A percentile compares a stretch with the other conserved stretches of the same genome.
These are phyloP conservation scores for Plectropomus leopardus DNA, from an alignment of 2,113 vertebrate species.

Conservation along the genomic window DNA sequence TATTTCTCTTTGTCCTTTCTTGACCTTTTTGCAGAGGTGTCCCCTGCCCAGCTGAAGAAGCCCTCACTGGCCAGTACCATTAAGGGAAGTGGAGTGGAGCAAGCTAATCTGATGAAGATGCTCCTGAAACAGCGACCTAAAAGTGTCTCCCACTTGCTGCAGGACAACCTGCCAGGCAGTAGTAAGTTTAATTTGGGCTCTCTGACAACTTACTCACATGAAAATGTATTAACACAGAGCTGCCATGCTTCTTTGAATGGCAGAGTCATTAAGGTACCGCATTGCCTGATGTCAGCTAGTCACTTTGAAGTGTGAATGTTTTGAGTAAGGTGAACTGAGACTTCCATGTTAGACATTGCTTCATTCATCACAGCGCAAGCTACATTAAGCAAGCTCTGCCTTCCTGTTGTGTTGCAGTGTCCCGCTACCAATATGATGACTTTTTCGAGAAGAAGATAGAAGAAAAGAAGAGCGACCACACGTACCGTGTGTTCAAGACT, in stretches of 20 bases:
- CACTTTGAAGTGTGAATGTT: not conserved
- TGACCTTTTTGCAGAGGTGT: constrained; percentile 79
- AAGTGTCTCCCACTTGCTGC: constrained; percentile 92
- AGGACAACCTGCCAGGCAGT: constrained; percentile 93
- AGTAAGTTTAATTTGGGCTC: constrained; percentile 79
- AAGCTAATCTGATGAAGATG: constrained; percentile 85
- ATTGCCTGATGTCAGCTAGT: not conserved
- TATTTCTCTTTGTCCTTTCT: not conserved
- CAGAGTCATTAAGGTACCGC: too few species aligned
- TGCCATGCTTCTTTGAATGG: too few species aligned
- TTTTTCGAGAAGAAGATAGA: constrained; percentile 98
- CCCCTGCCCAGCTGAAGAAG: constrained; percentile 75
- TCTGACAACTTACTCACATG: not conserved
- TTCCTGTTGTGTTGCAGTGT: constrained; percentile 78
- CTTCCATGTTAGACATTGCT: constrained; percentile 21
- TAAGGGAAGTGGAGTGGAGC: constrained; percentile 68
- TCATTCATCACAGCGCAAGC: not conserved
- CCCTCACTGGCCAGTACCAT: constrained; percentile 55
- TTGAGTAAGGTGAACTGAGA: not conserved
- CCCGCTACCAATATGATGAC: constrained; percentile 93
- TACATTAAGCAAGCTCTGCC: constrained; percentile 35
- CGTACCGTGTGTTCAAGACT: constrained; percentile 96
- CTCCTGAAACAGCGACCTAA: constrained; percentile 91
- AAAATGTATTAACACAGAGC: not conserved
- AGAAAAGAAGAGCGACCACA: constrained; percentile 95